phyloP scores from a whole-genome alignment of 1,140 invertebrate species.

The Centruroides vittatus region DNA sequence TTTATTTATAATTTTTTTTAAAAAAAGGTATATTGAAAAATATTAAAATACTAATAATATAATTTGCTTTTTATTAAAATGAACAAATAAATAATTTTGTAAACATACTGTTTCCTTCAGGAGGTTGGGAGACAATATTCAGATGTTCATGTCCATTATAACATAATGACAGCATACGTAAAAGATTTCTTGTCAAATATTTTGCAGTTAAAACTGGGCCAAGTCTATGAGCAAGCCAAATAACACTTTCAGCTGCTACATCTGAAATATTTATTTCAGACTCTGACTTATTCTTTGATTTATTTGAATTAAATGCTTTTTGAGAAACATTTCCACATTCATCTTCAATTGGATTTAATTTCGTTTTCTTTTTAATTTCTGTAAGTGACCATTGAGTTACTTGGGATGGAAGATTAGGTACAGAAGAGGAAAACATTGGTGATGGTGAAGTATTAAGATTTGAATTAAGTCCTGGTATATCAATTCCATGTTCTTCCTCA shows the following conservation, averaged over 20 bases:
- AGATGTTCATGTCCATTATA: constrained; percentile 76
- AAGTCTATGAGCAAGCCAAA: constrained; percentile 83
- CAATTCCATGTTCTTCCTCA: not conserved
- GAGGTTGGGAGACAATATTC: not conserved
- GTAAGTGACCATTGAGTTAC: not conserved
- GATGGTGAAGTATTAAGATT: too few relatives aligned
- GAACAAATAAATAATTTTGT: too few relatives aligned
- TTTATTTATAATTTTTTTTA: too few relatives aligned
- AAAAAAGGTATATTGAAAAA: too few relatives aligned
- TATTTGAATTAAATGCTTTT: not conserved
- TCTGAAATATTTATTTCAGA: constrained; percentile 51
- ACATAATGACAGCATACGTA: constrained; percentile 85
- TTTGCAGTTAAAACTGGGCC: constrained; percentile 85
- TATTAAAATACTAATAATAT: too few relatives aligned
- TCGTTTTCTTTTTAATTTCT: not conserved
- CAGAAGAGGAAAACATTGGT: constrained; percentile 8
- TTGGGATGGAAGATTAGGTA: constrained; percentile 4
- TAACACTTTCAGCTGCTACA: constrained; percentile 75
- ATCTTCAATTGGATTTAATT: not conserved
- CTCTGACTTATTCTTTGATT: not conserved
- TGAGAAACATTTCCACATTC: not conserved
- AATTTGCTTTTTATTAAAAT: too few relatives aligned
- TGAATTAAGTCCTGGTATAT: too few relatives aligned
- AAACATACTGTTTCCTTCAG: too few relatives aligned
- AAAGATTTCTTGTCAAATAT: constrained; percentile 74